Percentiles rank a stretch among this genome's conserved stretches.
These are phyloP conservation scores for Urechis unicinctus DNA, from an alignment of 2,888 invertebrate species.

Conservation along the genomic window DNA sequence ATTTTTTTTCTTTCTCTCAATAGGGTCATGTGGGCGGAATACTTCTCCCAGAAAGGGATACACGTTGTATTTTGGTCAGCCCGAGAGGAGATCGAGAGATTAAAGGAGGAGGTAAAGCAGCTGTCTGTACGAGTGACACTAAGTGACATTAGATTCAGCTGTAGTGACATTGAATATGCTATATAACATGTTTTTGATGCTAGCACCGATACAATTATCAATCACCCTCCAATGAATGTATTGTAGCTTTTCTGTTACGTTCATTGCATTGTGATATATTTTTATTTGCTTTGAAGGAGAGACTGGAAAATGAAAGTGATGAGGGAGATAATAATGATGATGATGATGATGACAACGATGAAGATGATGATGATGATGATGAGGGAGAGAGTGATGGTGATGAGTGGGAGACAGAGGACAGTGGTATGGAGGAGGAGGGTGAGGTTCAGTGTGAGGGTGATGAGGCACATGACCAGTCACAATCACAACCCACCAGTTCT, in stretches of 20 bases:
- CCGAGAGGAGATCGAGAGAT: conserved; percentile 48
- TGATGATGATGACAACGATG: background rate
- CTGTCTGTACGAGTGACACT: no score
- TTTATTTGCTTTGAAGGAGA: background rate
- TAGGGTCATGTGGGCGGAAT: conserved; percentile 72
- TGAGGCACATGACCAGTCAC: background rate
- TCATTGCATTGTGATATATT: no score
- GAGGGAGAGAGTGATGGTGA: conserved; percentile 12
- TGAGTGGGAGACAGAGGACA: conserved; percentile 10
- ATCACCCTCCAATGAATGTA: no score
- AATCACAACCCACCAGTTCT: background rate
- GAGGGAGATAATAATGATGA: conserved; percentile 50
- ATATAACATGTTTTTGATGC: no score
- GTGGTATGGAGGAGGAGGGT: background rate
- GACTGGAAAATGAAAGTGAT: conserved; percentile 2
- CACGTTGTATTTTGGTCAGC: conserved; percentile 89
- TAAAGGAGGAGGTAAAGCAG: conserved; percentile 14
- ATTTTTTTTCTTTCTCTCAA: conserved; percentile 13
- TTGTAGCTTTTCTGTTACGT: no score
- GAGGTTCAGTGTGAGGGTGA: conserved; percentile 2
- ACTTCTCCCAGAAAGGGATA: conserved; percentile 67
- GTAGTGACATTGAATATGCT: no score
- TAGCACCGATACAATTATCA: no score
- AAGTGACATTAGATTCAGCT: no score
- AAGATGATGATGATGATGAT: conserved; percentile 4